These are phyloP conservation scores for Lasioglossum malachurum DNA, from an alignment of 2,888 invertebrate genomes.

Conservation along the genomic window DNA sequence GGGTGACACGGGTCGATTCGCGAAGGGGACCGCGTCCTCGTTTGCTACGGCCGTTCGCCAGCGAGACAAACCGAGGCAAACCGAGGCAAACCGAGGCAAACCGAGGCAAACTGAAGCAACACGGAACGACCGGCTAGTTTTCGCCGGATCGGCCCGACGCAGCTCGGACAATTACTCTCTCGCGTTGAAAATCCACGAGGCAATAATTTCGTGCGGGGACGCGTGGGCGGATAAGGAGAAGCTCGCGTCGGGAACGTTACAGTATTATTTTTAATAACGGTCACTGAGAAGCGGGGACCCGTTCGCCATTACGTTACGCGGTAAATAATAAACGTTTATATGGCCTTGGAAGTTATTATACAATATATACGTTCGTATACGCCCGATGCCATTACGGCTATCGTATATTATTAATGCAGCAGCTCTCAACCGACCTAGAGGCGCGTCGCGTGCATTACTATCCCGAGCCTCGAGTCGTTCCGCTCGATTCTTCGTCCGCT, in stretches of 20 bases:
- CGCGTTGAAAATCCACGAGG: conserved; percentile 57
- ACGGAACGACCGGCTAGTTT: background rate
- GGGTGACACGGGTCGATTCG: background rate
- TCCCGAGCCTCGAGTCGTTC: conserved; percentile 5
- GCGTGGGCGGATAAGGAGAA: conserved; percentile 26
- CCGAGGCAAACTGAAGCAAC: background rate
- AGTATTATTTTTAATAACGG: conserved; percentile 83
- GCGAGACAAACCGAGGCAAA: background rate
- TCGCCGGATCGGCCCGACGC: background rate
- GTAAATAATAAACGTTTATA: conserved; percentile 85
- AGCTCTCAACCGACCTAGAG: conserved; percentile 79
- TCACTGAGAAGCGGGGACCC: conserved; percentile 78
- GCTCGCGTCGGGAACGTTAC: conserved; percentile 57
- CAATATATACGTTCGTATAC: conserved; percentile 83
- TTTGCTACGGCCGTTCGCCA: background rate
- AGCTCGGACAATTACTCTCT: conserved; percentile 39
- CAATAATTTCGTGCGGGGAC: conserved; percentile 58
- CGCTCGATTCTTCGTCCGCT: background rate
- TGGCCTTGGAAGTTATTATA: conserved; percentile 85
- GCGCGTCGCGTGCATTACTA: background rate
- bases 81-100: background rate
- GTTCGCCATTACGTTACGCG: conserved; percentile 84
- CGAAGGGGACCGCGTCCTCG: background rate
- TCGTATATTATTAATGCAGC: conserved; percentile 85
- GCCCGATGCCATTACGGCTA: conserved; percentile 84